Percentiles rank a stretch among this genome's conserved stretches.
These are phyloP conservation scores for Trichonephila inaurata DNA, from an alignment of 1,140 invertebrate species.

Conservation along the genomic window DNA sequence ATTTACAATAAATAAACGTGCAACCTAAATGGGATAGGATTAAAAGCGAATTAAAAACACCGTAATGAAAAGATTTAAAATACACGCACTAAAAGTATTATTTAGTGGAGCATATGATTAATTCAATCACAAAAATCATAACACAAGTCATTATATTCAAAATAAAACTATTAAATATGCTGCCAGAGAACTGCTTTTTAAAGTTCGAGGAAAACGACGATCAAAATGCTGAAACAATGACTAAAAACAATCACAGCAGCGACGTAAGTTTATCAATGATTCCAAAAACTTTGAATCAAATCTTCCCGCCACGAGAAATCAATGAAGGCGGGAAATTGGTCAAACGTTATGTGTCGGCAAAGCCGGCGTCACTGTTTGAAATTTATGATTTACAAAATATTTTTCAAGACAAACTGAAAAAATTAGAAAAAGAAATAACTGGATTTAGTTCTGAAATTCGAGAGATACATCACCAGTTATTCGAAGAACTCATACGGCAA, in stretches of 20 bases:
- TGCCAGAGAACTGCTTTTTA: neutral
- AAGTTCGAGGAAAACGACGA: constrained; percentile 32
- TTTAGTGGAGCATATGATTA: no score
- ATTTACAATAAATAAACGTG: no score
- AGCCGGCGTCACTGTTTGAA: neutral
- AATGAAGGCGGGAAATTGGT: neutral
- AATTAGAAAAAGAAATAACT: neutral
- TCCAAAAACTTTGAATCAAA: constrained; percentile 28
- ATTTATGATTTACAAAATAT: constrained; percentile 27
- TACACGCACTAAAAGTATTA: no score
- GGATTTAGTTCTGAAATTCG: constrained; percentile 9
- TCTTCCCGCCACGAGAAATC: neutral
- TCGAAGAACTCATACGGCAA: constrained; percentile 60
- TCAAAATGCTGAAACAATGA: neutral
- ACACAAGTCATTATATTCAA: neutral
- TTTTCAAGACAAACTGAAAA: constrained; percentile 7
- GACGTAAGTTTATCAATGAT: neutral
- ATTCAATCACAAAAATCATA: neutral
- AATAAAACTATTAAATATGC: neutral
- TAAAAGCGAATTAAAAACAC: no score
- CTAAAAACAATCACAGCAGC: neutral
- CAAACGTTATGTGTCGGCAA: neutral
- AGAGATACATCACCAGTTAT: constrained; percentile 1
- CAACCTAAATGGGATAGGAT: no score
- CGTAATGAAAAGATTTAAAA: no score